Base-by-base conservation (phyloP, 2,797 vertebrate genomes). In the Liparis tanakae region DNA sequence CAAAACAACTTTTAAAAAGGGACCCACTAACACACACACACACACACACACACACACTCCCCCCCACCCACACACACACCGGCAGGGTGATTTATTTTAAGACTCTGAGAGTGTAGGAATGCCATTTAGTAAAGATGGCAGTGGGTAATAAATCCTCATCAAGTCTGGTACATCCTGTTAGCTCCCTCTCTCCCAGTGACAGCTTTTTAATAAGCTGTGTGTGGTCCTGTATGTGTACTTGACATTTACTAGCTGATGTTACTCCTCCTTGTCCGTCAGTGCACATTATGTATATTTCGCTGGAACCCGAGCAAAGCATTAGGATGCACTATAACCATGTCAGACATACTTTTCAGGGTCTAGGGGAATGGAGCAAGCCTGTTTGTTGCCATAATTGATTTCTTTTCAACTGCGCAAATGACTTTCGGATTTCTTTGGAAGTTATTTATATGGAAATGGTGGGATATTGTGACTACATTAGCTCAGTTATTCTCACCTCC, bases 61-160 rank as follows among this genome's bases (percentile, higher is more conserved):
- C 69, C 30, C 70, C 48, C 70, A 22, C 66, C n/a, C 68, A 50
- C 20, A 2, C 14, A 44, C 57, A 79, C 78, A 86, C 65, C 66
- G 63, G 78, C 46, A 25, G 72, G 48, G 85, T 92, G 90, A 94
- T 94, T 93, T 92, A 94, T 92, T 91, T 90, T 90, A 92, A 91
- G 90, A 88, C 83, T 84, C 85, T 0, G 61, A 74, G 84, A 76
- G 87, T 92, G 85, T 85, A 92, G 92, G 92, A 92, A 89, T 94
- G 93, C 91, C 90, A 93, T 93, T 94, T 93, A 94, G 90, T 90
- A 89, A 90, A 89, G 90, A 87, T 94, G 92, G 89, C 93, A 94
- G 89, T 70, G 84, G 93, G 93, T 93, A 93, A 94, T 94, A 94
- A 94, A 94, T 95, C 92, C 92, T 94, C 93, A 94, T 95, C 93